phyloP scores from a whole-genome alignment of 2,797 vertebrate genomes.

The Karalla daura region DNA sequence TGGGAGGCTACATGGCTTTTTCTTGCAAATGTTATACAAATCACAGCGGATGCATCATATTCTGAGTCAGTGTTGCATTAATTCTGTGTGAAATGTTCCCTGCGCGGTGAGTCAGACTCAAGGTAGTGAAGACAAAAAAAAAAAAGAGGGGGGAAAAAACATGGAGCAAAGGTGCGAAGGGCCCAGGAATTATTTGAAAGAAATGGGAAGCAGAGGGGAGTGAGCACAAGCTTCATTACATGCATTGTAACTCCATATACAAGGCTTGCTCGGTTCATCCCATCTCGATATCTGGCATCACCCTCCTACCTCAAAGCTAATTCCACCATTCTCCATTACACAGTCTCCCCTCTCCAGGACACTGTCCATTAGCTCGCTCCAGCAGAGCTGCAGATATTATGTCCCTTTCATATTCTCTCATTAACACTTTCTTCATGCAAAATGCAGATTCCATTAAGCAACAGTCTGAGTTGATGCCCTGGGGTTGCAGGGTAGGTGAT shows the following conservation, averaged over 20 bases:
- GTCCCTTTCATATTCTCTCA: conserved; percentile 51
- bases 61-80: conserved; percentile 48
- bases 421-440: conserved; percentile 65
- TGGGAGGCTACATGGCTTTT: conserved; percentile 6
- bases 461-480: conserved; percentile 47
- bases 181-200: conserved; percentile 14
- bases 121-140: conserved; percentile 40
- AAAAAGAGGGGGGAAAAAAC: conserved; percentile 26
- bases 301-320: conserved; percentile 46
- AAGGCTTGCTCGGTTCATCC: conserved; percentile 48
- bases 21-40: conserved; percentile 26
- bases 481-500: conserved; percentile 34
- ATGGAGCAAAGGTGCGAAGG: neutral
- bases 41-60: conserved; percentile 25
- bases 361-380: conserved; percentile 59
- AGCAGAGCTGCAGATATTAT: conserved; percentile 43
- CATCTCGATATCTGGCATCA: conserved; percentile 45
- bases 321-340: conserved; percentile 43
- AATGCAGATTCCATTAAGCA: conserved; percentile 67
- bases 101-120: conserved; percentile 51
- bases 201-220: conserved; percentile 13
- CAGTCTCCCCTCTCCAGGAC: conserved; percentile 48
- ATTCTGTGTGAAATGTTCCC: conserved; percentile 45
- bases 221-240: conserved; percentile 53
- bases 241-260: conserved; percentile 53